These are phyloP conservation scores for Dissostichus mawsoni DNA, from an alignment of 2,113 vertebrate genomes.

Conservation along the genomic window DNA sequence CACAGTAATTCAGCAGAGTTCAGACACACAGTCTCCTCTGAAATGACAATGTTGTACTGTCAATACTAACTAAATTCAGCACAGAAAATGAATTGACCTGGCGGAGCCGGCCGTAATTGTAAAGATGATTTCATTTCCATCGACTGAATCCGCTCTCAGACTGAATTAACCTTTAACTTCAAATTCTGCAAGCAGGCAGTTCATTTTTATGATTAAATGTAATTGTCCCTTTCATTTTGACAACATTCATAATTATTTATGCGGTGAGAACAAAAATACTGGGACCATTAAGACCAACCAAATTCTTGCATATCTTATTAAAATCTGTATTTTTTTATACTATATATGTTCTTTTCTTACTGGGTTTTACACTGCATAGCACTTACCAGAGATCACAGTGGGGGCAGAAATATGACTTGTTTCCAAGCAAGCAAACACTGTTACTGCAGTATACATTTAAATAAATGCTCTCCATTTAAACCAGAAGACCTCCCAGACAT, in stretches of 20 bases:
- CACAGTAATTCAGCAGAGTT: slow-evolving; percentile 31
- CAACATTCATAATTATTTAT: neutral
- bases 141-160: slow-evolving; percentile 19
- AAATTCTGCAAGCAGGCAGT: neutral
- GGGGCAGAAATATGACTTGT: neutral
- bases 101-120: slow-evolving; percentile 27
- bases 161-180: slow-evolving; percentile 10
- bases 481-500: neutral
- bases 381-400: too few relatives aligned
- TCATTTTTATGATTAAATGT: neutral
- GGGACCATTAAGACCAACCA: neutral
- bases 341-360: too few relatives aligned
- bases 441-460: neutral
- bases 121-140: slow-evolving; percentile 55
- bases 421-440: neutral
- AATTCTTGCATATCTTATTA: neutral
- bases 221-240: neutral
- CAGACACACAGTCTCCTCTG: slow-evolving; percentile 18
- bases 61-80: slow-evolving; percentile 65
- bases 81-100: slow-evolving; percentile 38
- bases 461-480: neutral
- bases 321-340: neutral
- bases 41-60: slow-evolving; percentile 50
- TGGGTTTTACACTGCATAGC: too few relatives aligned
- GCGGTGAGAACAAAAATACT: neutral